Percentiles rank a stretch among this genome's conserved stretches.
Evolutionary conservation across 2,113 vertebrate species (phyloP).

Genomic region (Onychostoma macrolepis): DNA sequence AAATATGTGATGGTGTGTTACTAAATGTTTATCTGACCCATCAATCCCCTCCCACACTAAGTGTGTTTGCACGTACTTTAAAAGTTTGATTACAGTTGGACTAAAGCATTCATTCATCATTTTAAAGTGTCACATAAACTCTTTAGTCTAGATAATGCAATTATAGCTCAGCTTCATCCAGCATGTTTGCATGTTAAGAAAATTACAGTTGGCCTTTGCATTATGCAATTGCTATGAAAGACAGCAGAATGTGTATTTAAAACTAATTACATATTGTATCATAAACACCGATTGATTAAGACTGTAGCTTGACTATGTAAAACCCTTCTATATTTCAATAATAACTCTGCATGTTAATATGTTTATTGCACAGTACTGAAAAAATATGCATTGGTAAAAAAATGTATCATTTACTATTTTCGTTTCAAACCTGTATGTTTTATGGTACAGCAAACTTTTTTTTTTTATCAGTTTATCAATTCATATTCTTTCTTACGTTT

Average conservation of each 20-base stretch:
- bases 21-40: slow-evolving; percentile 8
- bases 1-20: background rate
- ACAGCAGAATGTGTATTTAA: too few species aligned
- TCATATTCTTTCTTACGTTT: background rate
- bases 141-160: background rate
- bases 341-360: background rate
- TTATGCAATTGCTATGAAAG: background rate
- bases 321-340: background rate
- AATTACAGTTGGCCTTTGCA: background rate
- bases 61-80: background rate
- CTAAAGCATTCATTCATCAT: background rate
- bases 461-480: too few species aligned
- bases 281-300: background rate
- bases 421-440: too few species aligned
- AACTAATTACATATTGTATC: background rate
- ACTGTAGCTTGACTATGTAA: background rate
- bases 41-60: background rate
- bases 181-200: background rate
- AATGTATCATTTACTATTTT: background rate
- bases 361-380: background rate
- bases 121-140: background rate
- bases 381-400: background rate
- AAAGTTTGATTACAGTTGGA: background rate
- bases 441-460: too few species aligned
- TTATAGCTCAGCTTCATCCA: background rate